A percentile compares a stretch with the other conserved stretches of the same genome.
These are phyloP conservation scores for Rhyacophila brunnea DNA, from an alignment of 1,140 invertebrate species.

Conservation along the genomic window DNA sequence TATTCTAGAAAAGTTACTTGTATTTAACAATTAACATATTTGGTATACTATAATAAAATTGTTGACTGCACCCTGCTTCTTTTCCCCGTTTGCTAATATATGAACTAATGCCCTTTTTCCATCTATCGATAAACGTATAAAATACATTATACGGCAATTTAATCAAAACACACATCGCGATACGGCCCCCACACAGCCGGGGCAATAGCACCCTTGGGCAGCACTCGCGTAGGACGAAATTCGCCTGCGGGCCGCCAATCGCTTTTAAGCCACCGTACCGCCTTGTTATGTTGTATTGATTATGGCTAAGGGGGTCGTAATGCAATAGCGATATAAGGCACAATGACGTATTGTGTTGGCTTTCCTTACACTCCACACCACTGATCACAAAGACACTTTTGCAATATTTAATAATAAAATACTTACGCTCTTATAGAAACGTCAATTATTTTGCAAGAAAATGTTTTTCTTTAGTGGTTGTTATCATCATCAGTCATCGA, in stretches of 20 bases:
- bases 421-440: too few species aligned
- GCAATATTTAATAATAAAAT: too few species aligned
- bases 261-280: slow-evolving; percentile 1
- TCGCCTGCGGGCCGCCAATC: neutral
- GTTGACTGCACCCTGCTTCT: slow-evolving; percentile 1
- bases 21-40: neutral
- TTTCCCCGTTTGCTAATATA: slow-evolving; percentile 18
- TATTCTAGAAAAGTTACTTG: neutral
- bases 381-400: too few species aligned
- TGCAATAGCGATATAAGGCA: slow-evolving; percentile 22
- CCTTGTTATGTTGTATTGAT: slow-evolving; percentile 28
- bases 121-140: slow-evolving; percentile 28
- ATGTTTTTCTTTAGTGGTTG: too few species aligned
- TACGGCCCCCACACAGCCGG: neutral
- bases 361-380: too few species aligned
- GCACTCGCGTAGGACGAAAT: neutral
- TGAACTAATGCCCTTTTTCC: slow-evolving; percentile 26
- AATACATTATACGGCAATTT: slow-evolving; percentile 33
- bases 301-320: slow-evolving; percentile 23
- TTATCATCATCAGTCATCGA: too few species aligned
- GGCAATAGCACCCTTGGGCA: neutral
- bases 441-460: too few species aligned
- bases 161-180: slow-evolving; percentile 33
- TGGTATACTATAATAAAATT: neutral
- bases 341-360: slow-evolving; percentile 26